Conservation (phyloP, 37 sponge, comb jelly and placozoan species). For the Cladorhizidae sp. region DNA sequence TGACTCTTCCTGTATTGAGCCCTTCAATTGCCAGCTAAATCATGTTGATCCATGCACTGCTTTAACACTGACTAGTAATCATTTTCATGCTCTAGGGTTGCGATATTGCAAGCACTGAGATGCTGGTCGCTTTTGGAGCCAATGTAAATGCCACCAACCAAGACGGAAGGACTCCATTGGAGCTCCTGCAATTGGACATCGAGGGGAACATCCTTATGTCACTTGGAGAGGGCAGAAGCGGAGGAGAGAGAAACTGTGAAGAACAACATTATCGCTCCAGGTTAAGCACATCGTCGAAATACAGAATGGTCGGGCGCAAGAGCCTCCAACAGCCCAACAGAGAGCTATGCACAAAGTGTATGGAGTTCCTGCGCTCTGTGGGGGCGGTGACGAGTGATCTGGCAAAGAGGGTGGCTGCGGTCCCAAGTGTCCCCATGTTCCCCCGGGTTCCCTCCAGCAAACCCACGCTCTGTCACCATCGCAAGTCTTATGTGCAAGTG, state of each 20-base stretch:
- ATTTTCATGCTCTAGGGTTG: background rate
- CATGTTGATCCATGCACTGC: too few relatives aligned
- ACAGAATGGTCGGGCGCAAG: background rate
- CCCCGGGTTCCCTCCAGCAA: background rate
- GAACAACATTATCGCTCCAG: background rate
- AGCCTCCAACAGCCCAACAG: background rate
- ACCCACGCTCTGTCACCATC: background rate
- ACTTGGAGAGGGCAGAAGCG: background rate
- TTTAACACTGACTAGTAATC: too few relatives aligned
- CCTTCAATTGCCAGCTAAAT: too few relatives aligned
- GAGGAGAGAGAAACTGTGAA: background rate
- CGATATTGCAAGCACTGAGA: conserved; percentile 12
- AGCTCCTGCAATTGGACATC: background rate
- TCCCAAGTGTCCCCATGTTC: conserved; percentile 11
- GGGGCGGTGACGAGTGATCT: conserved; percentile 9
- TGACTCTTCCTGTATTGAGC: too few relatives aligned
- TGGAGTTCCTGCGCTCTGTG: background rate
- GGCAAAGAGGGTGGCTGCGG: background rate
- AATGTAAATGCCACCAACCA: conserved; percentile 23
- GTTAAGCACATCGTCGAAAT: background rate
- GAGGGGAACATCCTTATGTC: background rate
- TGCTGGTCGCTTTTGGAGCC: conserved; percentile 53
- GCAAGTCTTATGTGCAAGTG: background rate
- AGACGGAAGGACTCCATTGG: conserved; percentile 25
- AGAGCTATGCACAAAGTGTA: background rate